These are phyloP conservation scores for Battus philenor DNA, from an alignment of 1,140 invertebrate species.

Conservation along the genomic window DNA sequence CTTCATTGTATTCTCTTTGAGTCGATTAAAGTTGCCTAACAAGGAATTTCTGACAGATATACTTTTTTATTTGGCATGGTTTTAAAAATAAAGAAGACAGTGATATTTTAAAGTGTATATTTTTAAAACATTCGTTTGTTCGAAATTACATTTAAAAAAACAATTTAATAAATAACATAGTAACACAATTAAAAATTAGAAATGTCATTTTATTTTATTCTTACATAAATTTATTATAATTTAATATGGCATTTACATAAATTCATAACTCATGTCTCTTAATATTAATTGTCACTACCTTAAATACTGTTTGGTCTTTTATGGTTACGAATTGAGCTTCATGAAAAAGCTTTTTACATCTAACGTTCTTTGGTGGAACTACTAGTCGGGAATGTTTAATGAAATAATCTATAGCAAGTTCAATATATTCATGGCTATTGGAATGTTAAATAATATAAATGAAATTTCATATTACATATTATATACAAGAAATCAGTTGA, in stretches of 20 bases:
- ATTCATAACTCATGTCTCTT: slow-evolving; percentile 17
- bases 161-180: slow-evolving; percentile 26
- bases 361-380: slow-evolving; percentile 13
- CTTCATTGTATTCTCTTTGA: too few relatives aligned
- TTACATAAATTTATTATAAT: too few relatives aligned
- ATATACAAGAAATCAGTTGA: too few relatives aligned
- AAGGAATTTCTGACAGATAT: too few relatives aligned
- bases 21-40: too few relatives aligned
- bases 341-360: background rate
- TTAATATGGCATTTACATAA: slow-evolving; percentile 37
- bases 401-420: too few relatives aligned
- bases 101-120: slow-evolving; percentile 2
- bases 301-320: slow-evolving; percentile 17
- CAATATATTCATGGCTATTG: too few relatives aligned
- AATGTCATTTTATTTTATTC: slow-evolving; percentile 10
- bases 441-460: too few relatives aligned
- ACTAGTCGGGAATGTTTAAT: slow-evolving; percentile 4
- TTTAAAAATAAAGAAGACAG: too few relatives aligned
- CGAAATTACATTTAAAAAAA: slow-evolving; percentile 8
- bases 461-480: too few relatives aligned
- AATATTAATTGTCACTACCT: slow-evolving; percentile 20
- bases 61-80: too few relatives aligned
- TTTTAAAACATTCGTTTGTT: slow-evolving; percentile 14
- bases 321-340: slow-evolving; percentile 14
- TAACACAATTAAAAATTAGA: slow-evolving; percentile 7